Percentiles rank a stretch among this genome's conserved stretches.
Evolutionary conservation across 2,888 invertebrate species (phyloP).

Genomic region (Drosophila histrio): DNA sequence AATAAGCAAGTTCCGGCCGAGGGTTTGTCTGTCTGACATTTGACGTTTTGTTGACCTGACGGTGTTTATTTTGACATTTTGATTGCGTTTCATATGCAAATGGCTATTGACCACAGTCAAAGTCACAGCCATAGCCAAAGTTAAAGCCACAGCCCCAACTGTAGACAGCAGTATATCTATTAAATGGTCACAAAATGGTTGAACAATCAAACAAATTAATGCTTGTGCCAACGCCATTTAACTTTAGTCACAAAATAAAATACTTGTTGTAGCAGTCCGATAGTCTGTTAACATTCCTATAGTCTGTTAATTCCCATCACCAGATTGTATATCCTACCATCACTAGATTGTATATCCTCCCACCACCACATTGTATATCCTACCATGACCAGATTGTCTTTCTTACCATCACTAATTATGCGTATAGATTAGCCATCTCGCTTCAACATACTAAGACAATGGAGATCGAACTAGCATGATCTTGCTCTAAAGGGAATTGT

Average conservation of each 20-base stretch:
- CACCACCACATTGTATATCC: too few relatives aligned
- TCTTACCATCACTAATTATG: too few relatives aligned
- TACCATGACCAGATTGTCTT: too few relatives aligned
- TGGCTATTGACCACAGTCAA: slow-evolving; percentile 37
- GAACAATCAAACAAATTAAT: slow-evolving; percentile 3
- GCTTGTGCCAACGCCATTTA: not conserved
- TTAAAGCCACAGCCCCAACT: not conserved
- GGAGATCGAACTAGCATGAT: too few relatives aligned
- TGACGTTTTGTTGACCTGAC: slow-evolving; percentile 49
- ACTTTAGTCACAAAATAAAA: not conserved
- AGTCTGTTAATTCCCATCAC: too few relatives aligned
- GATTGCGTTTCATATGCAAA: slow-evolving; percentile 81
- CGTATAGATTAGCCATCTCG: too few relatives aligned
- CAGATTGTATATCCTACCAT: too few relatives aligned
- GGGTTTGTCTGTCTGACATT: slow-evolving; percentile 30
- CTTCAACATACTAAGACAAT: too few relatives aligned
- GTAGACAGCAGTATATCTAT: slow-evolving; percentile 15
- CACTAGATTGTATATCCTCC: too few relatives aligned
- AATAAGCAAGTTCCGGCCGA: slow-evolving; percentile 24
- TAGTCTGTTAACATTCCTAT: not conserved
- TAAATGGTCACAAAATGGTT: slow-evolving; percentile 18
- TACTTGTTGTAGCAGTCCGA: too few relatives aligned
- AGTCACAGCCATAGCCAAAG: slow-evolving; percentile 1
- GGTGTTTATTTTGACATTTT: slow-evolving; percentile 59
- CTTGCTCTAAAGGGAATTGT: too few relatives aligned